Evolutionary conservation across 23 tunicate species (phyloP).

Genomic region (Styela plicata): DNA sequence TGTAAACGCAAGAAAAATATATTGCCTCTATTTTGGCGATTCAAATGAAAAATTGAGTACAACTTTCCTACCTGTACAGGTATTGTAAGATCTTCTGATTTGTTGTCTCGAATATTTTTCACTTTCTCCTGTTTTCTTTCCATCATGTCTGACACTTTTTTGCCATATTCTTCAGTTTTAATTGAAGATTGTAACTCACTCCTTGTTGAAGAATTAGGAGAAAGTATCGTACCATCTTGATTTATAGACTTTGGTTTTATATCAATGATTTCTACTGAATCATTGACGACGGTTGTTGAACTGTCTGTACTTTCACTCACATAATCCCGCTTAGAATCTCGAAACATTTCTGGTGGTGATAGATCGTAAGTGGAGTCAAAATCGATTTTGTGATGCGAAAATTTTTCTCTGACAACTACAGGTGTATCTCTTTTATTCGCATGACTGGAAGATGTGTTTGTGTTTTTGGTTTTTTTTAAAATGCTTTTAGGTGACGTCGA

Average conservation of each 20-base stretch:
- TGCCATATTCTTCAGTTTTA: neutral
- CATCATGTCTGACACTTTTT: neutral
- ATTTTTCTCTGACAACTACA: conserved; percentile 1
- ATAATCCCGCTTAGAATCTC: neutral
- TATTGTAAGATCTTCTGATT: neutral
- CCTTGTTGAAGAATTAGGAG: neutral
- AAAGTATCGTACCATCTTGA: neutral
- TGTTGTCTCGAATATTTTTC: neutral
- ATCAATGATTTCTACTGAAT: neutral
- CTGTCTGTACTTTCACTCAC: neutral
- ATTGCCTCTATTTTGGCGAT: no score
- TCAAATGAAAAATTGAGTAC: no score
- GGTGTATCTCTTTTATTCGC: neutral
- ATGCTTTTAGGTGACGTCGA: conserved; percentile 8
- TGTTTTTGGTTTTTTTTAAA: neutral
- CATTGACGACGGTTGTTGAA: neutral
- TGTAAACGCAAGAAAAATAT: no score
- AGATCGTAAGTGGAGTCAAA: neutral
- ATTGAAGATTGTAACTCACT: neutral
- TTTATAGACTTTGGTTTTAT: neutral
- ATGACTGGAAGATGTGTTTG: neutral
- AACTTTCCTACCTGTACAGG: conserved; percentile 13
- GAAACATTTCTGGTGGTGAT: neutral
- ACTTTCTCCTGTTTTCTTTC: neutral
- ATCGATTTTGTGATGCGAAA: neutral